These are phyloP conservation scores for Pollicipes pollicipes DNA, from an alignment of 1,140 invertebrate genomes.

Conservation along the genomic window DNA sequence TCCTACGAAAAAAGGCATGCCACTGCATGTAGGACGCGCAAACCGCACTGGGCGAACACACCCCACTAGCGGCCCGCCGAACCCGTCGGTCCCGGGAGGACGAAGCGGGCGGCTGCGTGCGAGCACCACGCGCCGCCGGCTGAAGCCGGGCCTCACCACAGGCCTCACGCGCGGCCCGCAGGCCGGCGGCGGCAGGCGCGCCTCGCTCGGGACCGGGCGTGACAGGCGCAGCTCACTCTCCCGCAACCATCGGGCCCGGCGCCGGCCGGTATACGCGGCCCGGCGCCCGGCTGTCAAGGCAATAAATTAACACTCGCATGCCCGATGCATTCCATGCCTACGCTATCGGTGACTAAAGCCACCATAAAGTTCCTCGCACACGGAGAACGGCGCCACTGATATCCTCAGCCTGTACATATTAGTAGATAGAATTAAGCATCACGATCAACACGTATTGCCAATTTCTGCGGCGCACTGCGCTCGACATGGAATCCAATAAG, in stretches of 20 bases:
- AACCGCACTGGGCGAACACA: too few relatives aligned
- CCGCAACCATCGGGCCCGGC: too few relatives aligned
- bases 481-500: not conserved
- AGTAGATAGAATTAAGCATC: not conserved
- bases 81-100: too few relatives aligned
- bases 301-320: not conserved
- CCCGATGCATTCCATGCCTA: not conserved
- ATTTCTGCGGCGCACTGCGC: not conserved
- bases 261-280: too few relatives aligned
- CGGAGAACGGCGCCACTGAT: not conserved
- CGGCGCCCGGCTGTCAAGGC: not conserved
- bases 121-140: too few relatives aligned
- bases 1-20: not conserved
- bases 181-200: too few relatives aligned
- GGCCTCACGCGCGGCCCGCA: too few relatives aligned
- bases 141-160: too few relatives aligned
- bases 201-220: too few relatives aligned
- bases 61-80: too few relatives aligned
- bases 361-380: not conserved
- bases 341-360: not conserved
- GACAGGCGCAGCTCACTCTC: too few relatives aligned
- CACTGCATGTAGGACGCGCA: not conserved
- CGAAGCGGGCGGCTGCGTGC: too few relatives aligned
- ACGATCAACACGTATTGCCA: not conserved
- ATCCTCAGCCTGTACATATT: not conserved